Evolutionary conservation across 2,888 invertebrate genomes (phyloP), one percentile per base, ranked within the genome.

Genomic region (Chrysotoxum bicinctum): DNA sequence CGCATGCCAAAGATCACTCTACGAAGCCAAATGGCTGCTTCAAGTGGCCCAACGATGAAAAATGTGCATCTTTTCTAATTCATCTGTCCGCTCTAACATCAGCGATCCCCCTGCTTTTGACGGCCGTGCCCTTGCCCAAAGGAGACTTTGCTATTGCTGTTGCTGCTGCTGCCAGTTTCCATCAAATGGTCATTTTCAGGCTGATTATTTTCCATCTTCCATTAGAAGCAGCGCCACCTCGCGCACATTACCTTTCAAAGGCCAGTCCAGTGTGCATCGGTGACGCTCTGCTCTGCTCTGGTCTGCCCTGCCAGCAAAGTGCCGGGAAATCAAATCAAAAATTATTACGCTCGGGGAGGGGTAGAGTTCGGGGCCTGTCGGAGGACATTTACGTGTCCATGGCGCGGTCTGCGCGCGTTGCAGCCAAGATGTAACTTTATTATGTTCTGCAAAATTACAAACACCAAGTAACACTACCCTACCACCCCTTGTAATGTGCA

Each of bases 161-260:
- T 45, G 21, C 45, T 56, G 68, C 48, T 32, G 45, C 52, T 68
- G 84, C 79, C 79, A 70, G 76, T 56, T 73, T 81, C 85, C 73
- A 85, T 81, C 81, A 85, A 85, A 85, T 77, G 81, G 81, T 81
- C 76, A 85, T 85, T 85, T 85, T 73, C 85, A 85, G 56, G 73
- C 76, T 85, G 85, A 85, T 85, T 85, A 85, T 81, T 80, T 81
- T 62, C 64, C 50, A 77, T 77, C 62, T 69, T 77, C 81, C 81
- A 85, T 85, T 81, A 85, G 81, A 85, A 81, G 50, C 72, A 80
- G 81, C 73, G 70, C 54, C 77, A 69, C 79, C 58, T 74, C 50
- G 62, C 78, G 60, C 75, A 45, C 30, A 72, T 73, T 85, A 85
- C 81, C 85, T 80, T 69, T 76, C 69, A 58, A 37, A 69, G 68